Base-by-base conservation (phyloP, 2,113 vertebrate species). In the Epinephelus lanceolatus region DNA sequence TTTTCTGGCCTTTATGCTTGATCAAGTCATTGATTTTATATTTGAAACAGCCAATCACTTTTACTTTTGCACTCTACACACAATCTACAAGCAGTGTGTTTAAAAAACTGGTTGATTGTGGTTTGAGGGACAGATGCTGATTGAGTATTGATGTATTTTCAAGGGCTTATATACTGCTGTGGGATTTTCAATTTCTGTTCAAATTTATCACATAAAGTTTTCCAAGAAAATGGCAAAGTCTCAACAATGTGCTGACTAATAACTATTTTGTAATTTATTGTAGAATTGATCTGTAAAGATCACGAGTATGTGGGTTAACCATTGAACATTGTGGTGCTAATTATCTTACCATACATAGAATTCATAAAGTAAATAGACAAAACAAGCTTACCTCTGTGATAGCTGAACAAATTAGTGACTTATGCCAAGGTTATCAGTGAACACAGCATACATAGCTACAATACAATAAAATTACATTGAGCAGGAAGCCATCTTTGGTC, bases 401-500 rank as follows among this genome's bases (percentile, higher is more conserved):
- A 91, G 84, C 87, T 90, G 84, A 88, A 93, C 87, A 89, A 89
- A 90, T 92, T 84, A 91, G 91, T 91, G 93, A 93, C 80, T 56
- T 76, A 93, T 86, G 89, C 87, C 87, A 89, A 91, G 81, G 91
- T 89, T 90, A 87, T 88, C 90, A 84, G 89, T 87, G 85, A 86
- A 79, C 91, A 93, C 88, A 92, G 87, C 87, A 90, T 89, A 94
- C 86, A 94, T 83, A 68, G 88, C 91, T 93, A 93, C 92, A 86
- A 85, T 81, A 92, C 89, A 90, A 84, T 86, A 93, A 90, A 91
- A 89, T 91, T 85, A 93, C 91, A 90, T 75, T 84, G 89, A 87
- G 92, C 91, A 94, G 86, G 90, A 94, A 93, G 93, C 94, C 91
- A 93, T 95, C 95, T 96, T 95, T 96, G 95, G 95, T 95, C 94